Evolutionary conservation across 2,797 vertebrate species (phyloP), one percentile per base, ranked within the genome.

Genomic region (Sebastes hubbsi): DNA sequence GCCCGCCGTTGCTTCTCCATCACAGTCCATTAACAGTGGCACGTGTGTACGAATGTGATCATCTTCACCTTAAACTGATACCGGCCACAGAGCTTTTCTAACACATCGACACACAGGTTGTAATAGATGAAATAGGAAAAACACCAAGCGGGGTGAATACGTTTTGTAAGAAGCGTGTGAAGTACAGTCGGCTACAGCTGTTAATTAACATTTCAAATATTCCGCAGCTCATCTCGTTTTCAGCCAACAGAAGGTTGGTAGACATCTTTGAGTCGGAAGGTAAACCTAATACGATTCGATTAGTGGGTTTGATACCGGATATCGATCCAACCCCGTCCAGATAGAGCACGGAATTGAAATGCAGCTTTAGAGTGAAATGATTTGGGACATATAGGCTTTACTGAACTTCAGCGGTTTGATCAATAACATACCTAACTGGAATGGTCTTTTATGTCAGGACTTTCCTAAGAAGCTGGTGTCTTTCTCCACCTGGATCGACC

Each of bases 401-500:
- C 12, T 29, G 6, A 27, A 11, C 22, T 65, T 25, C 34, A 76
- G 11, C 9, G 14, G 10, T 42, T 11, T 34, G 20, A 49, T 49
- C 16, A 20, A 49, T 49, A 49, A 49, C 42, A 49, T 46, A 49
- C 16, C 42, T 22, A 10, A 66, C 46, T 52, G 46, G 25, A 69
- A 20, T 80, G 2, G 2, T 34, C 8, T 78, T 73, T 73, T 88
- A 30, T 81, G 7, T 3, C 75, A 99, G 98, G 94, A 97, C 34
- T 99, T 98, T 90, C 98, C 97, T 12, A 97, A 97, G 93, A 98
- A 96, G 83, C 95, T 99, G 1, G 97, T 99, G 89, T 95, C 96
- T 59, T 99, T 99, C 89, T 99, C 98, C 2, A 96, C 96, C 1
- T 99, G 98, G 98, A 99, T 99, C 0, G 98, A 99, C 90, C 96